Base-by-base conservation (phyloP, 1,140 invertebrate genomes). In the Trichomalopsis sarcophagae region DNA sequence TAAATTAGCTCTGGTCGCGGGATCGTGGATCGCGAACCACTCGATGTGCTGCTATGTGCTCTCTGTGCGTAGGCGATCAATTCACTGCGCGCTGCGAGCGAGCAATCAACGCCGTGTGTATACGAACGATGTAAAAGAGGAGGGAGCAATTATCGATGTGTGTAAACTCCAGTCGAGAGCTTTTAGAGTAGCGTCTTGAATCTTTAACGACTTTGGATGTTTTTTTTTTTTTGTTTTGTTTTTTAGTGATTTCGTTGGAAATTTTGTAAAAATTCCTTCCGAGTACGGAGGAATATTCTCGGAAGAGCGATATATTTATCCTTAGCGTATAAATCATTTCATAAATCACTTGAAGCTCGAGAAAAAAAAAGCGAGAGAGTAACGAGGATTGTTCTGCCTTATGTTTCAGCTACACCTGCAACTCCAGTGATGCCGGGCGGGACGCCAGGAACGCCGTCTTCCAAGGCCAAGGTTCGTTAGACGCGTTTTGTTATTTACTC, bases 381-480 rank as follows among this genome's bases (percentile, higher is more conserved):
- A 75, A 75, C 44, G 55, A 62, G 5, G 55, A 62, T 62, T 17
- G n/a, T 33, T 66, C 6, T 68, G 50, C 50, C 0, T 76, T 85
- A 47, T 91, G 87, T 94, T 94, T 44, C 91, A 96, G 95, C 95
- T 87, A 94, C 95, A 78, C 95, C 95, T 84, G 93, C 94, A 55
- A 94, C 93, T 81, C 93, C 95, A 91, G 96, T 95, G 89, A 97
- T 97, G 96, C 96, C 96, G 73, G 96, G 96, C 69, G 96, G 96
- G 86, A 95, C 94, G 84, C 96, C 96, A 75, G 96, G 96, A 82
- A 96, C 96, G 27, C 96, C 96, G 83, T 96, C 96, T 89, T 94
- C 96, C 81, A 97, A 97, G 93, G 94, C 95, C 83, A 97, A 97
- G 94, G 95, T 95, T 92, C 77, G 62, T 55, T 13, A 71, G 71